phyloP scores from a whole-genome alignment of 2,113 vertebrate genomes.

The Phylloscopus whistleri region DNA sequence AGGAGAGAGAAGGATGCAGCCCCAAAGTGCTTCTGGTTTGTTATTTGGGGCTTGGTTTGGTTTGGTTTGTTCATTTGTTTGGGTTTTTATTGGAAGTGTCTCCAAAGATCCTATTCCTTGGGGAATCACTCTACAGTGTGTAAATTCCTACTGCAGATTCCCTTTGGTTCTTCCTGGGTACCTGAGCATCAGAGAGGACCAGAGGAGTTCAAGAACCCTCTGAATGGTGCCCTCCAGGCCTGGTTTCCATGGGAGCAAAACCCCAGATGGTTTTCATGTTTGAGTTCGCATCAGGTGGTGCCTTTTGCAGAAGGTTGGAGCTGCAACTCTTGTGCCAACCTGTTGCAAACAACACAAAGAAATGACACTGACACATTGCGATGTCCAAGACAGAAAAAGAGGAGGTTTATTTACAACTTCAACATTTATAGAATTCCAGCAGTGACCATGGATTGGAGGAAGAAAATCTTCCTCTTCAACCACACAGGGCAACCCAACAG shows the following conservation, averaged over 20 bases:
- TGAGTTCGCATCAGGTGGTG: not conserved
- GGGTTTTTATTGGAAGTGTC: not conserved
- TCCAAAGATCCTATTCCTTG: not conserved
- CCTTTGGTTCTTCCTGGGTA: not conserved
- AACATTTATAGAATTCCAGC: no score
- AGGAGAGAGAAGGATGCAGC: not conserved
- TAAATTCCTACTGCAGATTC: not conserved
- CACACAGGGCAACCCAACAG: no score
- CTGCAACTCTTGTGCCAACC: fast-evolving
- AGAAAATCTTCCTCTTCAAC: no score
- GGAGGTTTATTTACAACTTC: no score
- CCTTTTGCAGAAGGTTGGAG: not conserved
- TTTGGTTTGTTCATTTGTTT: not conserved
- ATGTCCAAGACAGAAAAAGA: no score
- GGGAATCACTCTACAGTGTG: not conserved
- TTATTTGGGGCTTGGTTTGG: not conserved
- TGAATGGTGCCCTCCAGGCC: not conserved
- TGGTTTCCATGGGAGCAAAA: not conserved
- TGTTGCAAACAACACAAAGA: no score
- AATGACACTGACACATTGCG: no score
- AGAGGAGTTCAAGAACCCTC: not conserved
- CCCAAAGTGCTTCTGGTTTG: not conserved
- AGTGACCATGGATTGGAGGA: no score
- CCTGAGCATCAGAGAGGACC: not conserved
- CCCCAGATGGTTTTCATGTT: not conserved